Percentiles rank a stretch among this genome's conserved stretches.
Evolutionary conservation across 2,113 vertebrate genomes (phyloP).

Genomic region (Poeciliopsis occidentalis): DNA sequence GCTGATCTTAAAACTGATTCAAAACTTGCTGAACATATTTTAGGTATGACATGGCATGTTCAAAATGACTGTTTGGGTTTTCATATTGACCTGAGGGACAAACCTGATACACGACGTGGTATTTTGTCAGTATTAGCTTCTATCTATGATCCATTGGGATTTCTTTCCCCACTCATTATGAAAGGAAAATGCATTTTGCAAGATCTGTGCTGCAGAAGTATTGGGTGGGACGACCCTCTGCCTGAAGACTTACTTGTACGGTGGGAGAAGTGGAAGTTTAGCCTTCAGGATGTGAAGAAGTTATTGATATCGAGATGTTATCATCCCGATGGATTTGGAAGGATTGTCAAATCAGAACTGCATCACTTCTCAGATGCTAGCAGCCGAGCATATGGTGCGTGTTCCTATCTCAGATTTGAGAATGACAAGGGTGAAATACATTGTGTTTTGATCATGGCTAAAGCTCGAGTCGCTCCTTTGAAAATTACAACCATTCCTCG

Average conservation of each 20-base stretch:
- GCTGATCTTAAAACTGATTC: background rate
- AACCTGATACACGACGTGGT: no score
- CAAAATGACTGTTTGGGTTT: background rate
- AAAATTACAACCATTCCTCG: background rate
- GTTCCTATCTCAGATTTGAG: background rate
- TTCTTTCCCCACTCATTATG: background rate
- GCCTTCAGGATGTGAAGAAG: no score
- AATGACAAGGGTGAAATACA: background rate
- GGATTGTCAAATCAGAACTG: background rate
- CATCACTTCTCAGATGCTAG: conserved; percentile 31
- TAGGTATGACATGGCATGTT: no score
- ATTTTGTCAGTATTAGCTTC: background rate
- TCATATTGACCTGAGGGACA: background rate
- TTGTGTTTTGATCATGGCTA: background rate
- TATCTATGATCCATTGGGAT: background rate
- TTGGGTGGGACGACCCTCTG: background rate
- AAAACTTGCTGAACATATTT: background rate
- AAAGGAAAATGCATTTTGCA: background rate
- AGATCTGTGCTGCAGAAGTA: background rate
- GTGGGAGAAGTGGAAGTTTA: no score
- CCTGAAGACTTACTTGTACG: no score
- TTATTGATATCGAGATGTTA: no score
- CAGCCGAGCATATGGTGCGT: conserved; percentile 8
- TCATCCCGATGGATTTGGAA: no score
- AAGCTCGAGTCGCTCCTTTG: background rate